phyloP scores from a whole-genome alignment of 2,113 vertebrate genomes.

The Datnioides undecimradiatus region DNA sequence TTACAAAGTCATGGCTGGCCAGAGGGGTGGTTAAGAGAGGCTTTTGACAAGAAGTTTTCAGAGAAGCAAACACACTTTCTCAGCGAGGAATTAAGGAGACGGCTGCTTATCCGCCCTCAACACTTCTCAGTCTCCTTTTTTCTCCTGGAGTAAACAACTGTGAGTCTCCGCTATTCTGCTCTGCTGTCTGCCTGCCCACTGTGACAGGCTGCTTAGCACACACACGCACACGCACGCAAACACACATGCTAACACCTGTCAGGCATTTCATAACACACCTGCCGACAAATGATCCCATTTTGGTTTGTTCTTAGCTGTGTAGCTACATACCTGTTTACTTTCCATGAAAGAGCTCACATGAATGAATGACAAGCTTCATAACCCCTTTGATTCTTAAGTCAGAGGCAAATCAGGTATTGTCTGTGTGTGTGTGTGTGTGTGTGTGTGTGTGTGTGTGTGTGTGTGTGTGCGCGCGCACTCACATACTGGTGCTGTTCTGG shows the following conservation, averaged over 20 bases:
- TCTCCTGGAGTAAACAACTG: constrained; percentile 66
- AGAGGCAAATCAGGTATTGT: background rate
- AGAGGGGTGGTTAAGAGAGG: constrained; percentile 38
- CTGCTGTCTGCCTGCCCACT: constrained; percentile 48
- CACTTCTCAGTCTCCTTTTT: constrained; percentile 54
- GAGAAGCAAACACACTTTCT: constrained; percentile 54
- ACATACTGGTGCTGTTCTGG: background rate
- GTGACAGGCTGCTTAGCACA: constrained; percentile 33
- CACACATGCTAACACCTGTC: constrained; percentile 15
- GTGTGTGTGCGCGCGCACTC: too few species aligned
- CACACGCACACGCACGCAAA: constrained; percentile 21
- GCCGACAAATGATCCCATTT: background rate
- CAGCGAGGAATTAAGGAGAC: constrained; percentile 65
- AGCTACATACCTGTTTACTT: constrained; percentile 3
- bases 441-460: too few species aligned
- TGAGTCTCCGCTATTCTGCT: constrained; percentile 46
- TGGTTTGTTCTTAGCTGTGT: background rate
- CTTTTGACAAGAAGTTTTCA: constrained; percentile 55
- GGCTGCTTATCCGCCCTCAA: constrained; percentile 64
- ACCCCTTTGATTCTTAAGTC: background rate
- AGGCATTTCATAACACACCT: constrained; percentile 25
- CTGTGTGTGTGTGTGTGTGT: too few species aligned
- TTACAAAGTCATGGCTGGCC: constrained; percentile 64
- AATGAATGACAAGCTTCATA: background rate
- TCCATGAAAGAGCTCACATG: background rate